phyloP scores from a whole-genome alignment of 2,888 invertebrate genomes.

The Tortricodes alternella region DNA sequence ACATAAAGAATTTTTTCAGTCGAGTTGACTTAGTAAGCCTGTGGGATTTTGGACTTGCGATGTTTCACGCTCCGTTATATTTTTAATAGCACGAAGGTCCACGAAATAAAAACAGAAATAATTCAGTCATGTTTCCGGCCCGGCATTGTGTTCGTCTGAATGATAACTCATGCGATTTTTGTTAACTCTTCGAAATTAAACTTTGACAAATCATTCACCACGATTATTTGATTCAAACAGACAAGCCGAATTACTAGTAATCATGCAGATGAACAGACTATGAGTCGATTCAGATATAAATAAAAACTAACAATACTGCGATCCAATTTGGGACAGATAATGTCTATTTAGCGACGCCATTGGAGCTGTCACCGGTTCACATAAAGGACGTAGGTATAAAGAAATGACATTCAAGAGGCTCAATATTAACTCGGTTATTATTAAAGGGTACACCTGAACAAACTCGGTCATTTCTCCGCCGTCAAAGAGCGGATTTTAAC shows the following conservation, averaged over 20 bases:
- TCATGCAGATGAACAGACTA: neutral
- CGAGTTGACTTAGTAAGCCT: constrained; percentile 67
- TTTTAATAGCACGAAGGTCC: constrained; percentile 47
- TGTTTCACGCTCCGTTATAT: constrained; percentile 56
- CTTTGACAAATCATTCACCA: neutral
- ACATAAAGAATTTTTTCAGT: constrained; percentile 64
- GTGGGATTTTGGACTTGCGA: constrained; percentile 64
- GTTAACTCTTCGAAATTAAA: neutral
- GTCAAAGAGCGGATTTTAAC: constrained; percentile 77
- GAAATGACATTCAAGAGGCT: constrained; percentile 33
- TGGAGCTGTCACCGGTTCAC: constrained; percentile 34
- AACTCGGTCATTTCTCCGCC: constrained; percentile 57
- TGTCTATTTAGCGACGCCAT: constrained; percentile 31
- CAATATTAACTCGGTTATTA: constrained; percentile 40
- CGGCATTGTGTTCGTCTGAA: neutral
- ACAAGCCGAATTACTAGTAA: constrained; percentile 2
- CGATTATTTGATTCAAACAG: constrained; percentile 2
- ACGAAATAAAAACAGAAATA: constrained; percentile 11
- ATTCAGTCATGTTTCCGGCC: constrained; percentile 31
- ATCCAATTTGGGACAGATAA: constrained; percentile 23
- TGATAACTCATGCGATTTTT: neutral
- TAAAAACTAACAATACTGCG: constrained; percentile 12
- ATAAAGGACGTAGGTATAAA: constrained; percentile 31
- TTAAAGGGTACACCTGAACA: constrained; percentile 60
- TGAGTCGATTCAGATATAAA: neutral